phyloP scores from a whole-genome alignment of 2,888 invertebrate genomes.

The Julus scandinavius region DNA sequence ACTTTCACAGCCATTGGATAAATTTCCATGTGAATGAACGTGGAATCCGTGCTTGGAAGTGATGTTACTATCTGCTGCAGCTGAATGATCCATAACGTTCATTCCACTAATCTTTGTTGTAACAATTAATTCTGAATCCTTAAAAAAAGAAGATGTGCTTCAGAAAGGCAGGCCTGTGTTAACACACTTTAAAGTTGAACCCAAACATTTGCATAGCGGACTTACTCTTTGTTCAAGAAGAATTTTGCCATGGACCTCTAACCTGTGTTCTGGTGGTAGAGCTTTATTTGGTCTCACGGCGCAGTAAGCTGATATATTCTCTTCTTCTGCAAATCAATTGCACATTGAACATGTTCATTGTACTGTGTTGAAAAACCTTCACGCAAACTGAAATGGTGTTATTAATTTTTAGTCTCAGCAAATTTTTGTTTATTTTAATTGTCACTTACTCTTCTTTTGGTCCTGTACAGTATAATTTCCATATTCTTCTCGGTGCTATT shows the following conservation, averaged over 20 bases:
- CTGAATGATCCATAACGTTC: not conserved
- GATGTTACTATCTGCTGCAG: not conserved
- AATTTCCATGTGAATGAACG: slow-evolving; percentile 56
- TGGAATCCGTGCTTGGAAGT: slow-evolving; percentile 49
- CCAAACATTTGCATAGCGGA: not conserved
- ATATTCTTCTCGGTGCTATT: not conserved
- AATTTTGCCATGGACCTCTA: slow-evolving; percentile 54
- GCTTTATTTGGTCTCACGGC: slow-evolving; percentile 57
- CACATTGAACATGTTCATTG: not conserved
- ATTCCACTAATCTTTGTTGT: not conserved
- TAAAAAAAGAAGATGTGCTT: not conserved
- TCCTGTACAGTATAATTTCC: not conserved
- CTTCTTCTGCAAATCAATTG: slow-evolving; percentile 1
- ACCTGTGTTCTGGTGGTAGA: slow-evolving; percentile 53
- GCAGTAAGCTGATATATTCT: slow-evolving; percentile 51
- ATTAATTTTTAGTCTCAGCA: not conserved
- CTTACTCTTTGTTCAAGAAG: slow-evolving; percentile 28
- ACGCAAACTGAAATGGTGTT: not conserved
- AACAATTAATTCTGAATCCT: not conserved
- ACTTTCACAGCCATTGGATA: slow-evolving; percentile 57
- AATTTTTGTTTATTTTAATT: not conserved
- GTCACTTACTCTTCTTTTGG: not conserved
- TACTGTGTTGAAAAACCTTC: not conserved
- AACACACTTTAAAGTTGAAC: too few species aligned
- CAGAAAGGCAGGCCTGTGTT: not conserved